Base-by-base conservation (phyloP, 2,797 vertebrate genomes). In the Percopsis omiscomaycus region DNA sequence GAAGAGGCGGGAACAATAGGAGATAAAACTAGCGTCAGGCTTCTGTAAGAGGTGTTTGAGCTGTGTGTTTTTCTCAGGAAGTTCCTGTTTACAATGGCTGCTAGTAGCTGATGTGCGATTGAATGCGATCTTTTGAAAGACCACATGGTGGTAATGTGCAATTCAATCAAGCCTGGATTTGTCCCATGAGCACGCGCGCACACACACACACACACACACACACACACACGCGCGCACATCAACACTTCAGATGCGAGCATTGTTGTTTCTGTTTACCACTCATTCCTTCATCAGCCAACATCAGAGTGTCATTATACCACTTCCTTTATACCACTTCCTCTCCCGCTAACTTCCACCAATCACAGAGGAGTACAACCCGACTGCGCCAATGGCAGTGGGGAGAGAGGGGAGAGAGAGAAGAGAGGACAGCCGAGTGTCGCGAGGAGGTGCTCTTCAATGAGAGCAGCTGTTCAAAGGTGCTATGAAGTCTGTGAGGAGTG, bases 331-430 rank as follows among this genome's bases (percentile, higher is more conserved):
- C n/a, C 11, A 5, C 22, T 14, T 73, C 49, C 55, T 27, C 49
- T 60, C 22, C 16, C 2, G 3, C 49, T 55, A 69, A 73, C 54
- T 59, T 8, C 11, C 29, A 64, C 76, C 49, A 65, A 64, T 73
- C 68, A 64, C 28, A 49, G 4, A 0, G 5, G 56, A 62, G 56
- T 6, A 51, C 58, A 5, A 29, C 42, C 73, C 68, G 3, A 11
- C 65, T 50, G 62, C 67, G 68, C n/a, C 22, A 4, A 2, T 29
- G 53, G 15, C n/a, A 37, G 37, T 55, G 53, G 63, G 53, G 30
- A 42, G 53, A 42, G 15, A 11, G 22, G 27, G 3, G 49, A 51
- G 29, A 45, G 68, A 28, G 16, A 59, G 1, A 42, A 22, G 47
- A 32, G 2, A 57, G 65, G 48, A 11, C 57, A 29, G 10, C 12